These are phyloP conservation scores for Montipora foliosa DNA, from an alignment of 64 coral and sea anemone genomes.

Conservation along the genomic window DNA sequence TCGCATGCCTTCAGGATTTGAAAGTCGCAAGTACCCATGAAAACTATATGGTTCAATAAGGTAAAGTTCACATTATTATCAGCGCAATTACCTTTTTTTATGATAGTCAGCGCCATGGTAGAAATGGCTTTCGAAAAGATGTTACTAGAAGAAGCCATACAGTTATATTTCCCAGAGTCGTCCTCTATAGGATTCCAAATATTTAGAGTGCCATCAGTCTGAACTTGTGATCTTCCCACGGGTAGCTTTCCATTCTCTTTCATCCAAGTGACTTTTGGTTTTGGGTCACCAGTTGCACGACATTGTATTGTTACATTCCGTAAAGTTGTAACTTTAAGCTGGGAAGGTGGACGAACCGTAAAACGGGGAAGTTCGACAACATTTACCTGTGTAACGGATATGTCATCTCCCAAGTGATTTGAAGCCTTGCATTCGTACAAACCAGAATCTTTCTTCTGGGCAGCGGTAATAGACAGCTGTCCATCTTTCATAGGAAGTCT, in stretches of 20 bases:
- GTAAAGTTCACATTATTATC: no score
- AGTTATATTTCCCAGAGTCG: slow-evolving; percentile 39
- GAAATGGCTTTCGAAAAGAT: no score
- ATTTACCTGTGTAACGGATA: neutral
- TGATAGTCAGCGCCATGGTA: no score
- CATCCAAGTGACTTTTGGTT: slow-evolving; percentile 23
- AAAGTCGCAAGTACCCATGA: no score
- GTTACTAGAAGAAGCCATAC: neutral
- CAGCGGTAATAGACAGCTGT: neutral
- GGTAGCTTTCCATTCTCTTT: slow-evolving; percentile 12
- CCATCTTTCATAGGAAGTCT: neutral
- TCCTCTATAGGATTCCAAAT: neutral
- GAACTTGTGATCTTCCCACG: neutral
- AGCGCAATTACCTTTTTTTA: no score
- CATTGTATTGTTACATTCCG: slow-evolving; percentile 6
- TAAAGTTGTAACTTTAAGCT: neutral
- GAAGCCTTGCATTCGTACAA: slow-evolving; percentile 50
- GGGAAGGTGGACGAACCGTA: slow-evolving; percentile 9
- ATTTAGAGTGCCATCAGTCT: slow-evolving; percentile 3
- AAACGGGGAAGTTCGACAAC: slow-evolving; percentile 41
- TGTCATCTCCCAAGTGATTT: slow-evolving; percentile 26
- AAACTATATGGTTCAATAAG: no score
- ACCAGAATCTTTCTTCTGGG: slow-evolving; percentile 52
- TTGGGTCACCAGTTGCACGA: slow-evolving; percentile 4
- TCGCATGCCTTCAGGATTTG: no score